These are phyloP conservation scores for Zoanthus sociatus DNA, from an alignment of 92 coral and sea anemone genomes.

Conservation along the genomic window DNA sequence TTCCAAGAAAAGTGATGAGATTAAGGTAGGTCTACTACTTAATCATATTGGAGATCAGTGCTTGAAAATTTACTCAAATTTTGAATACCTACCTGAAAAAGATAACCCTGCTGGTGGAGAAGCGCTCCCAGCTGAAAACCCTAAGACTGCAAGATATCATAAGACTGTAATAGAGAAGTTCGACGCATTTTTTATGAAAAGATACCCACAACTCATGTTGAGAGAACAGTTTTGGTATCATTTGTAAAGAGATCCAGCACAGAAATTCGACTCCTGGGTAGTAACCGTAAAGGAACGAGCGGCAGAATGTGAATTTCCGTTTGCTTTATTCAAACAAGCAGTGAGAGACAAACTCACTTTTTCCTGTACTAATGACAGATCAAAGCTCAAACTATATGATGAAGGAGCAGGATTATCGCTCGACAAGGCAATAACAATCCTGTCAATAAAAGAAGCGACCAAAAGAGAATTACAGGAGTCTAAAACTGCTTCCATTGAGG, in stretches of 20 bases:
- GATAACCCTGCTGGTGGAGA: slow-evolving; percentile 14
- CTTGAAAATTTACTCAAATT: not conserved
- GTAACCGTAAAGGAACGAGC: slow-evolving; percentile 66
- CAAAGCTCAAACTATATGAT: slow-evolving; percentile 62
- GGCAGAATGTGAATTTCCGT: slow-evolving; percentile 66
- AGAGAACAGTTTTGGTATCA: slow-evolving; percentile 55
- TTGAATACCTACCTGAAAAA: not conserved
- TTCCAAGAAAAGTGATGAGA: too few species aligned
- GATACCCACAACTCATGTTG: slow-evolving; percentile 60
- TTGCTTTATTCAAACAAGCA: slow-evolving; percentile 33
- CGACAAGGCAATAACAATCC: slow-evolving; percentile 57
- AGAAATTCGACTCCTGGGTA: slow-evolving; percentile 67
- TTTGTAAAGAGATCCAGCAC: slow-evolving; percentile 2
- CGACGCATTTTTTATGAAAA: slow-evolving; percentile 56
- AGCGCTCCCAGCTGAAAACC: not conserved
- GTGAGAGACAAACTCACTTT: slow-evolving; percentile 37
- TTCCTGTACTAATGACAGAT: slow-evolving; percentile 61
- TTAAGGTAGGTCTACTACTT: too few species aligned
- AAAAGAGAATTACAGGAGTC: slow-evolving; percentile 27
- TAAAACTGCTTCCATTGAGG: slow-evolving; percentile 33
- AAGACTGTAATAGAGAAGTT: slow-evolving; percentile 54
- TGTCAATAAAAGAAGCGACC: slow-evolving; percentile 63
- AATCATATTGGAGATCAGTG: too few species aligned
- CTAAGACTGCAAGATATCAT: slow-evolving; percentile 54
- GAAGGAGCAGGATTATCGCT: slow-evolving; percentile 60